Evolutionary conservation across 1,140 invertebrate genomes (phyloP).

Genomic region (Ceratina australensis): DNA sequence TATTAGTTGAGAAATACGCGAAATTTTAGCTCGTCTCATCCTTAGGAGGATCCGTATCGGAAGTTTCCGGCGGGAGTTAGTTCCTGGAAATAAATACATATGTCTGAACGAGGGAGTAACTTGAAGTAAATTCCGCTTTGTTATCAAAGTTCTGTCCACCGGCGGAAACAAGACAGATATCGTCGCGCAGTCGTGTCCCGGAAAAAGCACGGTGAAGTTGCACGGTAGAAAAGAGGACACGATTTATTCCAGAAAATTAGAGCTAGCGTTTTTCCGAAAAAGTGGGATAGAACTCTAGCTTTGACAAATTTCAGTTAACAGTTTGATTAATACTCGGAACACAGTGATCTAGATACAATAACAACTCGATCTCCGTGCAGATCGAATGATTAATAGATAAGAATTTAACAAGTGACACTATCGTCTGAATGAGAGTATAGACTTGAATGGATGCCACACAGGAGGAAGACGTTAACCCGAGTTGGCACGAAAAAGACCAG

Average conservation of each 20-base stretch:
- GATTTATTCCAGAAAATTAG: not conserved
- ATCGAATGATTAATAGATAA: not conserved
- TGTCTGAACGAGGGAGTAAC: not conserved
- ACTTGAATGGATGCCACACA: not conserved
- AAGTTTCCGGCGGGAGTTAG: conserved; percentile 6
- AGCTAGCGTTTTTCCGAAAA: not conserved
- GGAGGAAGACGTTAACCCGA: conserved; percentile 20
- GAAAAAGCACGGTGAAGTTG: not conserved
- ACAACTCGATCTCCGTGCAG: not conserved
- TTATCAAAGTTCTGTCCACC: conserved; percentile 26
- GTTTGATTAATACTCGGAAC: not conserved
- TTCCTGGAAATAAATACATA: not conserved
- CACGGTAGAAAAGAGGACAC: not conserved
- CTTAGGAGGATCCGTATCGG: not conserved
- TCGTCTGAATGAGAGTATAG: not conserved
- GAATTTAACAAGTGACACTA: not conserved
- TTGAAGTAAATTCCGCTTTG: conserved; percentile 7
- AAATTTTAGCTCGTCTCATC: not conserved
- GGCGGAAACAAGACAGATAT: conserved; percentile 4
- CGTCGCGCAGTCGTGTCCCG: not conserved
- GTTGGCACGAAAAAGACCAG: conserved; percentile 26
- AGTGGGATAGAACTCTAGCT: not conserved
- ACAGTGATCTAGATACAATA: not conserved
- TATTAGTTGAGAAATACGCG: not conserved
- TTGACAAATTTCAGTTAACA: not conserved